These are phyloP conservation scores for Pantherophis alleghaniensis DNA, from an alignment of 2,797 vertebrate genomes.

Conservation along the genomic window DNA sequence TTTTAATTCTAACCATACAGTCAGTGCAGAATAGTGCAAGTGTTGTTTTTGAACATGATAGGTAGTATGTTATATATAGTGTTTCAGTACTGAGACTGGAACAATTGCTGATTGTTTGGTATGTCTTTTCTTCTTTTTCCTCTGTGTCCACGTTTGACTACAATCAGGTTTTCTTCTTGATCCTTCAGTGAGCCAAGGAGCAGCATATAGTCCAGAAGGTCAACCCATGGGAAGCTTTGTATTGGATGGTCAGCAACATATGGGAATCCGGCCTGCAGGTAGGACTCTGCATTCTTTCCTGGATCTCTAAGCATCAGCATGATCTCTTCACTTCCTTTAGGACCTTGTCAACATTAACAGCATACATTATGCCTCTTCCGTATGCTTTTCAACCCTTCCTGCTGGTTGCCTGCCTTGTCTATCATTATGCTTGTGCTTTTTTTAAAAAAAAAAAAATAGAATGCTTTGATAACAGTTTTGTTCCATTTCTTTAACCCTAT, in stretches of 20 bases:
- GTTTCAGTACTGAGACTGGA: conserved; percentile 91
- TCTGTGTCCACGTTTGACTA: conserved; percentile 99
- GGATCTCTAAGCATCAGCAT: conserved; percentile 47
- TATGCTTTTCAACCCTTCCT: conserved; percentile 59
- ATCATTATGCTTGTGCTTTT: conserved; percentile 56
- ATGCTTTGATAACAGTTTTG: conserved; percentile 37
- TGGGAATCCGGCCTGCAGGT: conserved; percentile 99
- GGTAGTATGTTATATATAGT: conserved; percentile 79
- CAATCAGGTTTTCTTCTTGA: conserved; percentile 99
- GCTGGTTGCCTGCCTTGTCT: conserved; percentile 69
- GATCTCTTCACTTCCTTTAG: conserved; percentile 22
- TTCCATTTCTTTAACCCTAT: conserved; percentile 51
- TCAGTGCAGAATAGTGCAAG: conserved; percentile 61
- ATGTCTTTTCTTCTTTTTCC: conserved; percentile 98
- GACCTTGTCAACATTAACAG: conserved; percentile 42
- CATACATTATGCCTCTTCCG: conserved; percentile 29
- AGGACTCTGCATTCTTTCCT: conserved; percentile 59
- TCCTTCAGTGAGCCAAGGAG: conserved; percentile 99
- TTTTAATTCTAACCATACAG: conserved; percentile 57
- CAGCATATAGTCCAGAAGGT: conserved; percentile 99
- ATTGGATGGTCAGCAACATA: conserved; percentile 99
- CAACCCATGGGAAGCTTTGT: conserved; percentile 99
- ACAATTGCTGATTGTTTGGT: conserved; percentile 99
- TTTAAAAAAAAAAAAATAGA: not conserved
- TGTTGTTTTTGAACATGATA: conserved; percentile 58